A percentile compares a stretch with the other conserved stretches of the same genome.
Conservation (phyloP, 2,797 vertebrate genomes). For the Gobio occitaniae region DNA sequence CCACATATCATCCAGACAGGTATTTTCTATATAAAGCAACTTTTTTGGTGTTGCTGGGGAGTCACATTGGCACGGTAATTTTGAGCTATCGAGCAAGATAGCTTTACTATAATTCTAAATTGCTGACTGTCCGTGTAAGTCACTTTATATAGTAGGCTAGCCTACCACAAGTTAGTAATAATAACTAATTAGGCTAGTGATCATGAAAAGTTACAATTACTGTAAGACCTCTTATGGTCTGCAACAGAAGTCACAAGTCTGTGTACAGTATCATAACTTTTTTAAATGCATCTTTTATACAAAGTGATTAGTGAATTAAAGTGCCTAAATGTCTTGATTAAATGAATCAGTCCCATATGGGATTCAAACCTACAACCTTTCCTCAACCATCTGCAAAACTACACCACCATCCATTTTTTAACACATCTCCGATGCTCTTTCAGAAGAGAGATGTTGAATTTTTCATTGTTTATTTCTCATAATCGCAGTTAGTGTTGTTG, state of each 20-base stretch:
- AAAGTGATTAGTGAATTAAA: neutral
- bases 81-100: neutral
- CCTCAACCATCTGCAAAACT: neutral
- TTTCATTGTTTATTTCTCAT: slow-evolving; percentile 13
- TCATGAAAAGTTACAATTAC: neutral
- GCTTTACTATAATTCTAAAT: neutral
- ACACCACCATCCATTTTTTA: neutral
- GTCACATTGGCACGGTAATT: neutral
- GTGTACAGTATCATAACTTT: neutral
- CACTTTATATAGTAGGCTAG: neutral
- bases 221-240: neutral
- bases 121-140: neutral
- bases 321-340: neutral
- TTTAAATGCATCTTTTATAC: neutral
- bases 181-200: neutral
- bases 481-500: slow-evolving; percentile 10
- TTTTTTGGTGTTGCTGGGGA: neutral
- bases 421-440: neutral
- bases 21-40: neutral
- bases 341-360: neutral
- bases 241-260: neutral
- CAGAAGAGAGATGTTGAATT: neutral
- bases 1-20: neutral
- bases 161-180: neutral
- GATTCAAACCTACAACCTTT: slow-evolving; percentile 4